phyloP scores from a whole-genome alignment of 2,888 invertebrate genomes.

The Eremobia ochroleuca region DNA sequence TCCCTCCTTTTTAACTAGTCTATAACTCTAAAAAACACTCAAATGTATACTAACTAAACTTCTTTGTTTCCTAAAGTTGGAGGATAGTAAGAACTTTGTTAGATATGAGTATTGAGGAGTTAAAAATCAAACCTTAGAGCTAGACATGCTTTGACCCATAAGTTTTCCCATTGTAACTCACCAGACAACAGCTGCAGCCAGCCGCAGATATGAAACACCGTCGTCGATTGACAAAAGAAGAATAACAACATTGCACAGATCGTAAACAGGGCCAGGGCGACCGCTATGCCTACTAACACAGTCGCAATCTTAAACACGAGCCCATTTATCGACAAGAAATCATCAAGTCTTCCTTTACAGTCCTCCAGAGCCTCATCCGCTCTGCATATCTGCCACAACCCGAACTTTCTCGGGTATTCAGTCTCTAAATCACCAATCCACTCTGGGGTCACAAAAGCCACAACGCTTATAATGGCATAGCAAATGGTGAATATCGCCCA shows the following conservation, averaged over 20 bases:
- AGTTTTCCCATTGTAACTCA: constrained; percentile 86
- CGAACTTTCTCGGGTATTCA: constrained; percentile 97
- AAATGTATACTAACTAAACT: constrained; percentile 1
- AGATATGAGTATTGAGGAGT: background rate
- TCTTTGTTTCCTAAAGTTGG: constrained; percentile 18
- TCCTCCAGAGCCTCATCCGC: constrained; percentile 94
- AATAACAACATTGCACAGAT: constrained; percentile 97
- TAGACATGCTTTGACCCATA: background rate
- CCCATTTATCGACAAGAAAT: constrained; percentile 95
- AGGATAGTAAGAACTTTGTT: constrained; percentile 20
- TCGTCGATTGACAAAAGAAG: constrained; percentile 97
- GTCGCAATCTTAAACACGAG: constrained; percentile 97
- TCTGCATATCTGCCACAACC: constrained; percentile 97
- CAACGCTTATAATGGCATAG: constrained; percentile 98
- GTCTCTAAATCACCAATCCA: constrained; percentile 97
- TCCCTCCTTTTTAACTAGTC: constrained; percentile 32
- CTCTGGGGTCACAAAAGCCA: constrained; percentile 98
- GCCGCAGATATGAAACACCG: constrained; percentile 98
- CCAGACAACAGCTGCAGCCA: constrained; percentile 99
- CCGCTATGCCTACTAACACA: constrained; percentile 96
- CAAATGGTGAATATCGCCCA: constrained; percentile 99
- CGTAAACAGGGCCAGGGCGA: constrained; percentile 95
- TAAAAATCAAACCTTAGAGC: background rate
- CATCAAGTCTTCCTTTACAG: constrained; percentile 96
- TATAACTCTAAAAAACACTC: background rate